phyloP scores from a whole-genome alignment of 92 coral and sea anemone species.

The Bergia sp. region DNA sequence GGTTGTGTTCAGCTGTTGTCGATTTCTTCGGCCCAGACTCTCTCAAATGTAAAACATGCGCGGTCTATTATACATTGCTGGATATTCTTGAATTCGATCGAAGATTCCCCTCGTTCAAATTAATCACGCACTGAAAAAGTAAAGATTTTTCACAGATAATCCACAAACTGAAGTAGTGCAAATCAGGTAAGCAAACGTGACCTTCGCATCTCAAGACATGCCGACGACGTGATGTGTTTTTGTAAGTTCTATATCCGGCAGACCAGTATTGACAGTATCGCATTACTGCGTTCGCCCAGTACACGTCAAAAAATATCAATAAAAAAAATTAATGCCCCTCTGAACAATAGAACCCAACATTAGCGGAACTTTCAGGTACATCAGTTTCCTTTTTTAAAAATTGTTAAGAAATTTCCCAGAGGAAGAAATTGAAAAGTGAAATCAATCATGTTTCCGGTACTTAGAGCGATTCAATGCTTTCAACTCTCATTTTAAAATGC shows the following conservation, averaged over 20 bases:
- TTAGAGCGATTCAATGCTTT: background rate
- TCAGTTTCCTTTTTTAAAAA: background rate
- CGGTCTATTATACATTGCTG: background rate
- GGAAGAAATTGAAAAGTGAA: background rate
- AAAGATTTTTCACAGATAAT: background rate
- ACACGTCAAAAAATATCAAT: background rate
- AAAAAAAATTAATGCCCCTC: background rate
- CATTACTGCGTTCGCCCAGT: background rate
- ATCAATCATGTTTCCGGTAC: background rate
- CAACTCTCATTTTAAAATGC: too few species aligned
- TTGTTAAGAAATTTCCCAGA: background rate
- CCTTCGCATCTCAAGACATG: background rate
- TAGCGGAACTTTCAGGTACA: background rate
- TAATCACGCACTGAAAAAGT: background rate
- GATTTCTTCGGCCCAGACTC: conserved; percentile 40
- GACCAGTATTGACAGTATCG: background rate
- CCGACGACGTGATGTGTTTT: background rate
- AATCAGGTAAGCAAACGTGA: background rate
- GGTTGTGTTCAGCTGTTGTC: conserved; percentile 40
- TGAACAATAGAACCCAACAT: background rate
- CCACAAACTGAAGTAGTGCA: background rate
- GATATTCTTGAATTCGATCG: background rate
- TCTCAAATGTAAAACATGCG: conserved; percentile 11
- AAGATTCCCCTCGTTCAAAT: too few species aligned
- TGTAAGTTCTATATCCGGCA: background rate